Conservation (phyloP, 2,888 invertebrate species). For the Drosophila subsilvestris region DNA sequence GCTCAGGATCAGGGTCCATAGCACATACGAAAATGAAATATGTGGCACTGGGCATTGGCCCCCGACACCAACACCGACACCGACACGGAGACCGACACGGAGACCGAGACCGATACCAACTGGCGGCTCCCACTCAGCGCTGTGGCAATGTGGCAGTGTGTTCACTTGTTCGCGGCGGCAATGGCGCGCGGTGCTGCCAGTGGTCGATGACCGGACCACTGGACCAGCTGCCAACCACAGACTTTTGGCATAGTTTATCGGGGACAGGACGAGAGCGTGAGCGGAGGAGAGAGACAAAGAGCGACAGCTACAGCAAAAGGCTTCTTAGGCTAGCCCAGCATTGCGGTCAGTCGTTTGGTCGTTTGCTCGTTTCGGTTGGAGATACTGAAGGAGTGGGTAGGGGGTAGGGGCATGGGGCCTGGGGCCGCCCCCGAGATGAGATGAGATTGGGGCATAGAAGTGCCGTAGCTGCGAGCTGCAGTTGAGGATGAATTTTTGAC, state of each 20-base stretch:
- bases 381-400: not conserved
- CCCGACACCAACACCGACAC: not conserved
- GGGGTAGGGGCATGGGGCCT: not conserved
- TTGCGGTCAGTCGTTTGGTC: conserved; percentile 36
- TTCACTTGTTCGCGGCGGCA: conserved; percentile 16
- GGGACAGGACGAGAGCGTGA: conserved; percentile 14
- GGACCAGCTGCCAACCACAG: conserved; percentile 72
- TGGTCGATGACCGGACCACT: conserved; percentile 47
- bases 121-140: not conserved
- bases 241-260: conserved; percentile 77
- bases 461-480: conserved; percentile 16
- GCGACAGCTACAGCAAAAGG: conserved; percentile 47
- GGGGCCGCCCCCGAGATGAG: not conserved
- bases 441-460: conserved; percentile 16
- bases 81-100: not conserved
- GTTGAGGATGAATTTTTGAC: conserved; percentile 59
- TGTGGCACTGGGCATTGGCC: conserved; percentile 45
- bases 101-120: not conserved
- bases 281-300: conserved; percentile 5
- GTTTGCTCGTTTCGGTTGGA: conserved; percentile 8
- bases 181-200: conserved; percentile 6
- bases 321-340: conserved; percentile 41
- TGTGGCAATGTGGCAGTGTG: not conserved
- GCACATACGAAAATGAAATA: conserved; percentile 65
- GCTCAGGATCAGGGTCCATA: conserved; percentile 31